Conservation (phyloP, 2,113 vertebrate species). For the Rhadina sibilatrix region DNA sequence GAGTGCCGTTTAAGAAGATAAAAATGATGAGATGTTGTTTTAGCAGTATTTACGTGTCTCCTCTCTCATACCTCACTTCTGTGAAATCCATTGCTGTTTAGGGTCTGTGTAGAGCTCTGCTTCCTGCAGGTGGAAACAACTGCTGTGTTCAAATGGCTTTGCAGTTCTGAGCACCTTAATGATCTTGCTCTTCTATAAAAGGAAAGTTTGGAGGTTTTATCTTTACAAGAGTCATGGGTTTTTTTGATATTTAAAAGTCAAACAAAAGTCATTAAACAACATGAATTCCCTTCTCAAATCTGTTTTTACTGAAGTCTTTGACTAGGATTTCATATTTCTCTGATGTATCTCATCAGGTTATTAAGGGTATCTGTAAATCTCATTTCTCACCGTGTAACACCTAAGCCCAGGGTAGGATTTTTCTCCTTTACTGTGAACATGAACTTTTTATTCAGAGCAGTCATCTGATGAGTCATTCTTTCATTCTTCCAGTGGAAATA, state of each 20-base stretch:
- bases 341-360: not conserved
- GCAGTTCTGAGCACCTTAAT: not conserved
- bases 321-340: not conserved
- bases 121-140: not conserved
- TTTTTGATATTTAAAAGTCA: not conserved
- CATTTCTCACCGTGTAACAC: not conserved
- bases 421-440: not conserved
- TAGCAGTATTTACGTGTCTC: constrained; percentile 16
- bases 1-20: not conserved
- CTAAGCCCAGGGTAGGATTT: not conserved
- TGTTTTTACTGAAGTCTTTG: not conserved
- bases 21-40: not conserved
- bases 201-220: not conserved
- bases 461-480: not conserved
- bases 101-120: not conserved
- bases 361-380: not conserved
- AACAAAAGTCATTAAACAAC: not conserved
- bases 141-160: not conserved
- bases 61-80: not conserved
- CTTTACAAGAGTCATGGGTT: not conserved
- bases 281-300: not conserved
- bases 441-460: not conserved
- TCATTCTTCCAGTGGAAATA: constrained; percentile 20
- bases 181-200: not conserved
- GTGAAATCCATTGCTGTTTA: not conserved